Percentiles rank a stretch among this genome's conserved stretches.
These are phyloP conservation scores for Danio kyathit DNA, from an alignment of 2,797 vertebrate genomes.

Conservation along the genomic window DNA sequence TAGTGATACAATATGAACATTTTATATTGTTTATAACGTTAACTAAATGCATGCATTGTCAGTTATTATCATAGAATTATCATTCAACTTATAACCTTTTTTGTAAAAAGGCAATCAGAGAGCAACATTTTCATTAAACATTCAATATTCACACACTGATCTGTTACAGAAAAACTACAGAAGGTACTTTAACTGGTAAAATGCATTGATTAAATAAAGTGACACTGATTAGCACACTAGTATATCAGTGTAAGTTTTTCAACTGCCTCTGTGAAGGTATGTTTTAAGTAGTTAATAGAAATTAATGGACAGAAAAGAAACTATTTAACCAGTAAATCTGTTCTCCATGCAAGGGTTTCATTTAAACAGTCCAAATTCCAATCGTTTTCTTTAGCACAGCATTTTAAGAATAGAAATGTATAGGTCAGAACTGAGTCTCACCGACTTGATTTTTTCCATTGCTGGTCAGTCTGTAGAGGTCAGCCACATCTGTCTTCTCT, in stretches of 20 bases:
- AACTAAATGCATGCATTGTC: no score
- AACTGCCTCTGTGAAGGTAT: not conserved
- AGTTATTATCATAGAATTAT: not conserved
- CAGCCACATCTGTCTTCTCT: conserved; percentile 75
- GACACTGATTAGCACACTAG: not conserved
- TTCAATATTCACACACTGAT: conserved; percentile 7
- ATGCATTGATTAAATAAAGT: conserved; percentile 4
- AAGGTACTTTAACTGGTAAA: not conserved
- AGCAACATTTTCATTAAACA: not conserved
- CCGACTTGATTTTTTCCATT: conserved; percentile 88
- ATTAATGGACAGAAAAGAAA: conserved; percentile 24
- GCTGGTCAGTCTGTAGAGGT: conserved; percentile 69
- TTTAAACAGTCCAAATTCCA: conserved; percentile 65
- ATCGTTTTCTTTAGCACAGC: conserved; percentile 67
- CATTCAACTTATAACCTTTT: not conserved
- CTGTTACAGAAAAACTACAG: not conserved
- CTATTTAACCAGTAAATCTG: not conserved
- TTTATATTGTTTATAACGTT: not conserved
- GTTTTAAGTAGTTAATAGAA: not conserved
- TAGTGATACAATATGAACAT: no score
- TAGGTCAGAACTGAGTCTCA: conserved; percentile 83
- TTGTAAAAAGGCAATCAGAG: not conserved
- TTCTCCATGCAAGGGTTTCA: conserved; percentile 11
- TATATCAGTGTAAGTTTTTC: no score
- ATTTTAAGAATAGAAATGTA: conserved; percentile 66